Conservation (phyloP, 2,888 invertebrate species). For the Anagyrus pseudococci region DNA sequence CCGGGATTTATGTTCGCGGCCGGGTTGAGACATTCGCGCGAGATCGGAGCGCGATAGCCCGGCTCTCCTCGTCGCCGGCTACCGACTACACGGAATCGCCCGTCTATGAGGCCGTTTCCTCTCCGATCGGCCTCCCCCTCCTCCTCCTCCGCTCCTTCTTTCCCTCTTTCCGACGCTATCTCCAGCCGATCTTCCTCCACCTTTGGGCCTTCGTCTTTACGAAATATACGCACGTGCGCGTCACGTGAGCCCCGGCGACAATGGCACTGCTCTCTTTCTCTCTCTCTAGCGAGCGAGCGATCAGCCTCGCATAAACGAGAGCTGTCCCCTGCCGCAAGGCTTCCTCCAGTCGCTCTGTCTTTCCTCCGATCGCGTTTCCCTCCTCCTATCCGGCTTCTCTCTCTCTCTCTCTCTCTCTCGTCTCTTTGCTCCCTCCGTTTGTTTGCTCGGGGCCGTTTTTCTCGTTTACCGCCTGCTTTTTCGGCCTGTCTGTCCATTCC, state of each 20-base stretch:
- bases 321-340: no score
- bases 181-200: conserved; percentile 14
- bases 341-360: no score
- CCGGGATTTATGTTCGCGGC: conserved; percentile 57
- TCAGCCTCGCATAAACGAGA: no score
- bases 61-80: conserved; percentile 38
- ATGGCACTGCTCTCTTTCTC: no score
- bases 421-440: conserved; percentile 10
- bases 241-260: background rate
- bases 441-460: conserved; percentile 7
- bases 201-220: background rate
- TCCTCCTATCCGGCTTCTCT: background rate
- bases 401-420: background rate
- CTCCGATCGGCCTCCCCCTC: conserved; percentile 10
- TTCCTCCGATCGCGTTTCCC: no score
- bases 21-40: conserved; percentile 60
- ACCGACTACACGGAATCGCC: conserved; percentile 43
- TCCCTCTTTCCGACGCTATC: conserved; percentile 8
- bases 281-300: no score
- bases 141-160: conserved; percentile 14
- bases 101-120: conserved; percentile 19
- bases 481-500: background rate
- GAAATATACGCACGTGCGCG: background rate
- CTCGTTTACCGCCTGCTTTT: background rate
- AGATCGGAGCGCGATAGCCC: conserved; percentile 54